Base-by-base conservation (phyloP, 1,140 invertebrate species). In the Battus philenor region DNA sequence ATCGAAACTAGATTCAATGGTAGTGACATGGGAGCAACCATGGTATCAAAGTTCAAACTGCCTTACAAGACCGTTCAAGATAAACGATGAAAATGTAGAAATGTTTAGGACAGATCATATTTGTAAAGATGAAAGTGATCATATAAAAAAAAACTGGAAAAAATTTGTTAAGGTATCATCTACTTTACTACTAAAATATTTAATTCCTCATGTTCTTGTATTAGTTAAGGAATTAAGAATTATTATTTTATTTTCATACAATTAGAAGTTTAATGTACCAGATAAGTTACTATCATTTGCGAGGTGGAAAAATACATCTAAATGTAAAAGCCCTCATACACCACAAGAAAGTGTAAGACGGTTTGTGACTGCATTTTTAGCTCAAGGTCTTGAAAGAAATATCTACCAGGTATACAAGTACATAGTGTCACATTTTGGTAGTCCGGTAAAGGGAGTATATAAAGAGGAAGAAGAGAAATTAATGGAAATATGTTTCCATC, bases 331-430 rank as follows among this genome's bases (percentile, higher is more conserved):
- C 31, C 52, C 59, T n/a, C 49, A 29, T 13, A 47, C 52, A 8
- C 49, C 52, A 43, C 65, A 72, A 36, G 74, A 77, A 43, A 18
- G 20, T 20, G 73, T 62, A 3, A 59, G 70, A 41, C 57, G 61
- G 33, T 77, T 63, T 63, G 63, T 77, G 3, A 59, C 59, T 44
- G 51, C 67, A 41, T 81, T 59, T 48, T 58, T 79, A 31, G 71
- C 71, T 7, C 54, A 53, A 44, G 70, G 68, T 6, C 43, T 81
- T 31, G 9, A 77, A 34, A 68, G 77, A 54, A 70, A 57, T 46
- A 26, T 71, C 4, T 56, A 69, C 47, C 73, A 81, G 57, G 61
- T 81, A 29, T 75, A 67, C 44, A 64, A 58, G 48, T 59, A 75
- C 52, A 47, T 78, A 31, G 16, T 70, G n/a, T 55, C 38, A 9